Evolutionary conservation across 2,113 vertebrate species (phyloP).

Genomic region (Dipodomys merriami): DNA sequence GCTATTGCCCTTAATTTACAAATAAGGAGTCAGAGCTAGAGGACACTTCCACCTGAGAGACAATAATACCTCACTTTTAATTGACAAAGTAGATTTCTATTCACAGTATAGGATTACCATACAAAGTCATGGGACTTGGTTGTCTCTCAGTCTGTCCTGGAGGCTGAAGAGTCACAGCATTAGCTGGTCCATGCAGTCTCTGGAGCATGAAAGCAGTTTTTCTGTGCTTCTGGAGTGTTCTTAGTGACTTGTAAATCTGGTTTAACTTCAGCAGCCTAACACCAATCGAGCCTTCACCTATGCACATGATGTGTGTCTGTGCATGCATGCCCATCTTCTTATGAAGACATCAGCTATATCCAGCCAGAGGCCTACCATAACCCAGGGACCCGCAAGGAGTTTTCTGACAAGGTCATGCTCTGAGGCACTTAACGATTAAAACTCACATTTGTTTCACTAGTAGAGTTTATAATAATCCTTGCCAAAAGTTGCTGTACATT

Average conservation of each 20-base stretch:
- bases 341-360: background rate
- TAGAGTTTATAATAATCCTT: background rate
- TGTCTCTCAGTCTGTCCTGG: too few relatives aligned
- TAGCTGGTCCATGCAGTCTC: too few relatives aligned
- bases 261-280: too few relatives aligned
- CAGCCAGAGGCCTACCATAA: background rate
- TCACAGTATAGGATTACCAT: background rate
- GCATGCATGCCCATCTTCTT: background rate
- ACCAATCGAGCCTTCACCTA: too few relatives aligned
- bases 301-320: rapidly evolving
- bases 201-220: too few relatives aligned
- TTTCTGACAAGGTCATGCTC: background rate
- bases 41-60: too few relatives aligned
- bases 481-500: background rate
- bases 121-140: too few relatives aligned
- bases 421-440: background rate
- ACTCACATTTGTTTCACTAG: background rate
- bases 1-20: background rate
- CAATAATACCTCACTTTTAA: background rate
- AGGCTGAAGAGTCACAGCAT: too few relatives aligned
- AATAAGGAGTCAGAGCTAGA: background rate
- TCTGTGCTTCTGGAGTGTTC: too few relatives aligned
- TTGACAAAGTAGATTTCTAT: background rate
- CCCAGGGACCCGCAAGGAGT: background rate
- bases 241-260: too few relatives aligned